Evolutionary conservation across 1,140 invertebrate species (phyloP).

Genomic region (Helicoverpa armigera): DNA sequence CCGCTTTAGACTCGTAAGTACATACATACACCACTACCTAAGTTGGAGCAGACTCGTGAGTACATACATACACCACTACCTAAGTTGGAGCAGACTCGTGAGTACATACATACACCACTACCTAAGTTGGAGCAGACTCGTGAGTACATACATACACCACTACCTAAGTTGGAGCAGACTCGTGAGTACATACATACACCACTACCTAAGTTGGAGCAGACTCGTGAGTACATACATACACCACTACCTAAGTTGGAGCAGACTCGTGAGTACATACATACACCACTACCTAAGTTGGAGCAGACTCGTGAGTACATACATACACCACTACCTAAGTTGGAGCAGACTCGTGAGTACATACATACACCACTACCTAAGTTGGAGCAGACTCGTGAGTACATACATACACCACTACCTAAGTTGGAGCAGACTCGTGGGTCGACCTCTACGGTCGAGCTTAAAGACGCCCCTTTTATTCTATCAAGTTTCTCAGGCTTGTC

Average conservation of each 20-base stretch:
- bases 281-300: background rate
- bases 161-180: background rate
- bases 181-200: too few relatives aligned
- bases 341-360: constrained; percentile 59
- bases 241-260: background rate
- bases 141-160: constrained; percentile 49
- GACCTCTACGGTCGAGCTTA: too few relatives aligned
- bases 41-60: constrained; percentile 60
- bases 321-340: background rate
- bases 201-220: background rate
- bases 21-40: background rate
- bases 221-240: too few relatives aligned
- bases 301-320: background rate
- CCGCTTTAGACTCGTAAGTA: constrained; percentile 65
- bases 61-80: background rate
- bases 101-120: constrained; percentile 36
- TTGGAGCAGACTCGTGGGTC: background rate
- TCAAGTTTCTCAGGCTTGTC: too few relatives aligned
- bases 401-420: background rate
- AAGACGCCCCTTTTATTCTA: too few relatives aligned
- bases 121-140: constrained; percentile 52
- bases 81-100: constrained; percentile 57
- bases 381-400: constrained; percentile 60
- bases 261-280: too few relatives aligned
- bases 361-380: background rate